These are phyloP conservation scores for Eulemur rufifrons DNA, from an alignment of 2,113 vertebrate genomes.

Conservation along the genomic window DNA sequence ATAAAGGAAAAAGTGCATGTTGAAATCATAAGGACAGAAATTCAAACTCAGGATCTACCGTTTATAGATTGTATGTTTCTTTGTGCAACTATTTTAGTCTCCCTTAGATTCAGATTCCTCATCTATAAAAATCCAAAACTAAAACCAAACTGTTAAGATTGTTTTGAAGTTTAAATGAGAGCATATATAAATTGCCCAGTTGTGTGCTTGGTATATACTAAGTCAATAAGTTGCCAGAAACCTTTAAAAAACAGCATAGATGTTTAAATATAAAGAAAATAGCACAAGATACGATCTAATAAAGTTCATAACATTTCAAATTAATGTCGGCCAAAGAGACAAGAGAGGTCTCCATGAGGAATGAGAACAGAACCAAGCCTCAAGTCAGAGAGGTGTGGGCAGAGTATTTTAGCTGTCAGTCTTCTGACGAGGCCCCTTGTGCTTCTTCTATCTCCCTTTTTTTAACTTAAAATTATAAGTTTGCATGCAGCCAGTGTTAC, in stretches of 20 bases:
- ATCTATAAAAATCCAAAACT: neutral
- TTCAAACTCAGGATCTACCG: neutral
- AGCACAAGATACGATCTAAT: neutral
- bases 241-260: neutral
- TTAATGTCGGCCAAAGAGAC: neutral
- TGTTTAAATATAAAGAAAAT: neutral
- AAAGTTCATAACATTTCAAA: neutral
- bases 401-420: neutral
- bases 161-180: neutral
- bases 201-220: neutral
- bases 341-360: neutral
- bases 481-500: neutral
- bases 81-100: neutral
- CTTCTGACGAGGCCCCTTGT: neutral
- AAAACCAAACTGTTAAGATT: neutral
- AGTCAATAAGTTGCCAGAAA: neutral
- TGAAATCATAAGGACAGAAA: neutral
- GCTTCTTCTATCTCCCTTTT: neutral
- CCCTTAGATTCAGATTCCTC: neutral
- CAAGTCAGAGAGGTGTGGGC: neutral
- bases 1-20: neutral
- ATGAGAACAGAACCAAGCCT: neutral
- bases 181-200: neutral
- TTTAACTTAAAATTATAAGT: neutral
- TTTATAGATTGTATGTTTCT: neutral